phyloP scores from a whole-genome alignment of 2,888 invertebrate genomes.

The Zaprionus obscuricornis region DNA sequence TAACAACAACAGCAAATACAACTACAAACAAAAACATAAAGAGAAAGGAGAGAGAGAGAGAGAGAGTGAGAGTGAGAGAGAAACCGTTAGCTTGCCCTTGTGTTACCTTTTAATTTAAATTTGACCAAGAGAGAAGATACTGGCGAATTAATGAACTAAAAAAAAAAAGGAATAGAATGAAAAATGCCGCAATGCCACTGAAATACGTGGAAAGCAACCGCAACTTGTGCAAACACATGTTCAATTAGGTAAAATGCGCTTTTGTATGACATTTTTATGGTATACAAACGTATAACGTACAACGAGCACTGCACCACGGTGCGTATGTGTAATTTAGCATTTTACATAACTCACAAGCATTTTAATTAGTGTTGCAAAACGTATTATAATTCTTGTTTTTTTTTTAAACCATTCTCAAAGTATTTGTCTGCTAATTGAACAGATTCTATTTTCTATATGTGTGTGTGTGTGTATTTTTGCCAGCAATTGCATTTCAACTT shows the following conservation, averaged over 20 bases:
- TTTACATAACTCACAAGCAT: constrained; percentile 35
- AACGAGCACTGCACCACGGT: constrained; percentile 24
- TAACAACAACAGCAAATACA: too few relatives aligned
- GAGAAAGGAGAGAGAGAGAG: too few relatives aligned
- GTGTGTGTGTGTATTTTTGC: too few relatives aligned
- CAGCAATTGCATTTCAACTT: neutral
- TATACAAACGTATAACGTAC: too few relatives aligned
- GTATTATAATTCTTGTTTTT: neutral
- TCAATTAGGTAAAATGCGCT: constrained; percentile 63
- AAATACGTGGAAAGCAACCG: constrained; percentile 13
- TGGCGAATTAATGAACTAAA: constrained; percentile 67
- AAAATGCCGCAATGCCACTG: constrained; percentile 8
- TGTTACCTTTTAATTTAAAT: constrained; percentile 75
- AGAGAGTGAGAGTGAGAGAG: too few relatives aligned
- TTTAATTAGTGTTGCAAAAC: constrained; percentile 58
- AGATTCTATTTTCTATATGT: too few relatives aligned
- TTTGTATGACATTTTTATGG: constrained; percentile 44
- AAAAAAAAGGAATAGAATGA: constrained; percentile 21
- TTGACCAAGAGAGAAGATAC: constrained; percentile 44
- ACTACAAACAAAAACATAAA: too few relatives aligned
- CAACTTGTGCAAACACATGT: constrained; percentile 58
- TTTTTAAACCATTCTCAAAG: too few relatives aligned
- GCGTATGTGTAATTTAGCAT: constrained; percentile 35
- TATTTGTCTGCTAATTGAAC: too few relatives aligned
- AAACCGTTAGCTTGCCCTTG: too few relatives aligned